Evolutionary conservation across 1,140 invertebrate species (phyloP), one percentile per base, ranked within the genome.

Genomic region (Idris sp.): DNA sequence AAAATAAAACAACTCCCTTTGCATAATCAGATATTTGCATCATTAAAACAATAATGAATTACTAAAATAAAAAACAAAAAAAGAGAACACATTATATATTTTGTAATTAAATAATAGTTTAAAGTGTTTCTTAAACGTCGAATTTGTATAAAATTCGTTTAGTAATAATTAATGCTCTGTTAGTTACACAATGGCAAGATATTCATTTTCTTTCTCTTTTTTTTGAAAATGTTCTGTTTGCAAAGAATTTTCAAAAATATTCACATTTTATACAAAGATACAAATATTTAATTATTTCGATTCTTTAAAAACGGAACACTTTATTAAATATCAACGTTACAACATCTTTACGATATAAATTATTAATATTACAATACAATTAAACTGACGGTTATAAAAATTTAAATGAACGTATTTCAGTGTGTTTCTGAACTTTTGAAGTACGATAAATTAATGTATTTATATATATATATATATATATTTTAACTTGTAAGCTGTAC

Each of bases 151-250:
- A 6, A 26, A 49, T 22, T 56, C 15, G 53, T 18, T 8, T 53
- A n/a, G 51, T 53, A 58, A 44, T 44, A 53, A 44, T n/a, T n/a
- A 15, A 61, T 8, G 18, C 14, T 15, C 14, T 51, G 25, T 53
- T 69, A 54, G 10, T 74, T 64, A 62, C 28, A 64, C 14, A 69
- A 56, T 75, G 65, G 65, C 73, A 75, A 69, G 73, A 75, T 59
- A 51, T 28, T 26, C 28, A 22, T 2, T 2, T 44, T 43, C 25
- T 41, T 36, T 49, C n/a, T 4, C 10, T 13, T 6, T 35, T n/a
- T n/a, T n/a, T n/a, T n/a, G n/a, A 30, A 56, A 43, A 49, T 43
- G 26, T 59, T 67, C 26, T 26, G 25, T 61, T 59, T 61, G 11
- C 1, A 53, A 59, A 59, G 33, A 53, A 10, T 19, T 15, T 4